Conservation (phyloP, 2,113 vertebrate genomes). For the Phasianus colchicus region DNA sequence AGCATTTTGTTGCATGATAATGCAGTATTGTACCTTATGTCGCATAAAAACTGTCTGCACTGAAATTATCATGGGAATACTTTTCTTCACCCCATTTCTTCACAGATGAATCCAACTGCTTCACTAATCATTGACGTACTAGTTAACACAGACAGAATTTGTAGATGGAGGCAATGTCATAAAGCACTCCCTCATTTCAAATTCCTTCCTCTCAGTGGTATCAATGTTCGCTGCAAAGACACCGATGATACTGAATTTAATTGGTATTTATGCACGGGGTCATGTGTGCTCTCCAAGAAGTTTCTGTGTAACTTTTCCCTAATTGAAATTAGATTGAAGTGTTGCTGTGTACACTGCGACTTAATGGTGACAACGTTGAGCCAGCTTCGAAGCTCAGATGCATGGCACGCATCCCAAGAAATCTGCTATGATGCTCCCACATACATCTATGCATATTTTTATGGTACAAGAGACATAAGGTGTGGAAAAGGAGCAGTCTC, state of each 20-base stretch:
- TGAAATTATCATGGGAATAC: constrained; percentile 22
- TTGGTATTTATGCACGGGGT: constrained; percentile 48
- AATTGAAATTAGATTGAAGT: constrained; percentile 70
- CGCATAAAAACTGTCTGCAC: not conserved
- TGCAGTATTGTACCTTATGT: not conserved
- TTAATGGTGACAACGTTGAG: constrained; percentile 62
- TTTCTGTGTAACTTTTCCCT: constrained; percentile 70
- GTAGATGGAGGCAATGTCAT: constrained; percentile 58
- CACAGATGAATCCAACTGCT: constrained; percentile 18
- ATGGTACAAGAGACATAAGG: constrained; percentile 75
- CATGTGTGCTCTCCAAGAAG: constrained; percentile 57
- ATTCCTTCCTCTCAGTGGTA: constrained; percentile 33
- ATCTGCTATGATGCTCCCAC: constrained; percentile 68
- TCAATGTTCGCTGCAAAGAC: constrained; percentile 18
- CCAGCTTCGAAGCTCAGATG: constrained; percentile 65
- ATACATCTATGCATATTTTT: constrained; percentile 74
- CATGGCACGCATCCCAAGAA: constrained; percentile 49
- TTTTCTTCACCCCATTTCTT: constrained; percentile 15
- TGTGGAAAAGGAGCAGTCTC: constrained; percentile 76
- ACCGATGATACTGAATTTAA: constrained; percentile 54
- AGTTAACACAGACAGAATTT: constrained; percentile 52
- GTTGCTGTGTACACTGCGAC: constrained; percentile 62
- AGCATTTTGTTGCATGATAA: not conserved
- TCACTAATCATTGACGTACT: constrained; percentile 29
- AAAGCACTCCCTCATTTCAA: constrained; percentile 40